Conservation (phyloP, 2,797 vertebrate genomes). For the Malacoraja senta region DNA sequence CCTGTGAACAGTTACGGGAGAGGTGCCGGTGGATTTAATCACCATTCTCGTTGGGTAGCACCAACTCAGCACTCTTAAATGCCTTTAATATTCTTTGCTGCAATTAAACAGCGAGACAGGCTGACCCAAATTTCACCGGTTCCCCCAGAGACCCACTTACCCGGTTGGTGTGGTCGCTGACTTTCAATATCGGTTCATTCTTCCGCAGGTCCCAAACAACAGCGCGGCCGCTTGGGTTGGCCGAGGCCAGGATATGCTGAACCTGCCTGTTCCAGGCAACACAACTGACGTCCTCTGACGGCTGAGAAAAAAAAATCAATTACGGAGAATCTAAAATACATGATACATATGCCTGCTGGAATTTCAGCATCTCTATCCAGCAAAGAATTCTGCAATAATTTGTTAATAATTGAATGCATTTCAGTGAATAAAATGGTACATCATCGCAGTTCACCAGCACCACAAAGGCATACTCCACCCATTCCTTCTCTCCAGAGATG, state of each 20-base stretch:
- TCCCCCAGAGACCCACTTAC: slow-evolving; percentile 54
- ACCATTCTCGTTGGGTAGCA: neutral
- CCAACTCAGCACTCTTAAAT: neutral
- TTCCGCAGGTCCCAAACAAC: slow-evolving; percentile 95
- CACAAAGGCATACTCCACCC: neutral
- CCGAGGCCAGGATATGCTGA: slow-evolving; percentile 91
- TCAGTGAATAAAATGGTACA: neutral
- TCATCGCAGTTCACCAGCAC: neutral
- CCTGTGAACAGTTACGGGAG: neutral
- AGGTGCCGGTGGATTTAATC: neutral
- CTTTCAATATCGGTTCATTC: slow-evolving; percentile 97
- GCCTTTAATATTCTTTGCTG: neutral
- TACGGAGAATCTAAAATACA: neutral
- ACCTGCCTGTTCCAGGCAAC: slow-evolving; percentile 93
- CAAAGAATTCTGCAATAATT: neutral
- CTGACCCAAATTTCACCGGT: neutral
- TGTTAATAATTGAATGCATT: neutral
- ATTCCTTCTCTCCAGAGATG: neutral
- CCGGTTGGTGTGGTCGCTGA: slow-evolving; percentile 95
- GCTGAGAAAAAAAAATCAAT: slow-evolving; percentile 55
- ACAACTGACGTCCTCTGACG: slow-evolving; percentile 87
- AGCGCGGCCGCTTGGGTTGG: slow-evolving; percentile 81
- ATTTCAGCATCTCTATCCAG: neutral
- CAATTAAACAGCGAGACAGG: neutral
- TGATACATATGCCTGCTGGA: too few species aligned